Conservation (phyloP, 2,888 invertebrate species). For the Salticus scenicus region DNA sequence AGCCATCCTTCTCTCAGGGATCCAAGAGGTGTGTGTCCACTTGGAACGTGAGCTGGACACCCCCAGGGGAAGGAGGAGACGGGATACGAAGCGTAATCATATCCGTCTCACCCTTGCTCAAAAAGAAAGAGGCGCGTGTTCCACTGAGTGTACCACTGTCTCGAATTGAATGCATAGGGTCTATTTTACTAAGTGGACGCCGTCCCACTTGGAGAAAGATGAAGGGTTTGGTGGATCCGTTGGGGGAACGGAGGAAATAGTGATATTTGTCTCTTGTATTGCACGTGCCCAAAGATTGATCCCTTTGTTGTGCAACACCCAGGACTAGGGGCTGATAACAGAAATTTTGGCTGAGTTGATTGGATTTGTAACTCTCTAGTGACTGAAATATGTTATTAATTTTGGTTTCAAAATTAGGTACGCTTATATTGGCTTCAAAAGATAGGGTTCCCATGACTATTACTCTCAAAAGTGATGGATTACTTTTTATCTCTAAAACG, state of each 20-base stretch:
- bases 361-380: slow-evolving; percentile 14
- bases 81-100: slow-evolving; percentile 3
- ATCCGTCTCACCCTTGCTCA: slow-evolving; percentile 20
- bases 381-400: slow-evolving; percentile 18
- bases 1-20: neutral
- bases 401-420: slow-evolving; percentile 5
- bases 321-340: slow-evolving; percentile 22
- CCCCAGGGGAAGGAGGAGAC: slow-evolving; percentile 30
- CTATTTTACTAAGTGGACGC: slow-evolving; percentile 58
- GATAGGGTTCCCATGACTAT: neutral
- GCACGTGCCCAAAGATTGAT: slow-evolving; percentile 9
- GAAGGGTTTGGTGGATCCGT: slow-evolving; percentile 4
- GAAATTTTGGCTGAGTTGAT: slow-evolving; percentile 10
- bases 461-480: too few relatives aligned
- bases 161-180: slow-evolving; percentile 61
- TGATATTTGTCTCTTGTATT: slow-evolving; percentile 11
- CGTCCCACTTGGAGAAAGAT: slow-evolving; percentile 9
- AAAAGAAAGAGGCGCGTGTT: slow-evolving; percentile 47
- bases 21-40: slow-evolving; percentile 9
- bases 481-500: too few relatives aligned
- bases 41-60: slow-evolving; percentile 48
- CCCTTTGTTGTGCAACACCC: slow-evolving; percentile 36
- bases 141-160: slow-evolving; percentile 32
- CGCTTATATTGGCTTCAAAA: neutral
- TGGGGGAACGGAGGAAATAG: neutral